Conservation (phyloP, 1,140 invertebrate genomes). For the Sipha flava region DNA sequence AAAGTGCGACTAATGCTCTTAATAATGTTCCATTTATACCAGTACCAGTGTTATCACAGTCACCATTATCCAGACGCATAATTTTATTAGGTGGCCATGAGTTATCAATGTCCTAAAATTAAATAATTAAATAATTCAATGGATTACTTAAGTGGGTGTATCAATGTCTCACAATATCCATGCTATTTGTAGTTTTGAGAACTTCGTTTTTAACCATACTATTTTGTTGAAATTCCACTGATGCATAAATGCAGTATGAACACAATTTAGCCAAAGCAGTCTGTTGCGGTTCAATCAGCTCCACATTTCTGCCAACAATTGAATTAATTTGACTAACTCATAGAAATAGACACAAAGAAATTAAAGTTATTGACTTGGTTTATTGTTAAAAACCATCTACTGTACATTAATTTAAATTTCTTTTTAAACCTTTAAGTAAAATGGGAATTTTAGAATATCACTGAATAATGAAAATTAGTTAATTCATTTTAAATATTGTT, state of each 20-base stretch:
- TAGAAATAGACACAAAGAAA: neutral
- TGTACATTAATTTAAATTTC: too few relatives aligned
- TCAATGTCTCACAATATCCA: constrained; percentile 26
- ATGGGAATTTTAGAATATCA: too few relatives aligned
- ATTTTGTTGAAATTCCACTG: constrained; percentile 46
- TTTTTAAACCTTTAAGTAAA: too few relatives aligned
- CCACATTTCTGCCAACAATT: constrained; percentile 38
- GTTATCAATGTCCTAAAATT: constrained; percentile 34
- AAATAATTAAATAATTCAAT: neutral
- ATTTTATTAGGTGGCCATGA: constrained; percentile 37
- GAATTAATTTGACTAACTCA: neutral
- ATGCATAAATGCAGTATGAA: constrained; percentile 67
- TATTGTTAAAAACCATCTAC: too few relatives aligned
- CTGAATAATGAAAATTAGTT: too few relatives aligned
- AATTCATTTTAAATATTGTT: too few relatives aligned
- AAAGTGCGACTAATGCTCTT: constrained; percentile 55
- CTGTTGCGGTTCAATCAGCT: constrained; percentile 67
- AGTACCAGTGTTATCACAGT: neutral
- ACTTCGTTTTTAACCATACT: constrained; percentile 11
- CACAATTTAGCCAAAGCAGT: constrained; percentile 62
- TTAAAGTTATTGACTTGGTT: too few relatives aligned
- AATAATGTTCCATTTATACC: constrained; percentile 46
- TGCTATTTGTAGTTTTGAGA: constrained; percentile 32
- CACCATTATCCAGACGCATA: constrained; percentile 34
- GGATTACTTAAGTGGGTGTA: too few relatives aligned